phyloP scores from a whole-genome alignment of 2,888 invertebrate genomes.

The Spicauda simplicius region DNA sequence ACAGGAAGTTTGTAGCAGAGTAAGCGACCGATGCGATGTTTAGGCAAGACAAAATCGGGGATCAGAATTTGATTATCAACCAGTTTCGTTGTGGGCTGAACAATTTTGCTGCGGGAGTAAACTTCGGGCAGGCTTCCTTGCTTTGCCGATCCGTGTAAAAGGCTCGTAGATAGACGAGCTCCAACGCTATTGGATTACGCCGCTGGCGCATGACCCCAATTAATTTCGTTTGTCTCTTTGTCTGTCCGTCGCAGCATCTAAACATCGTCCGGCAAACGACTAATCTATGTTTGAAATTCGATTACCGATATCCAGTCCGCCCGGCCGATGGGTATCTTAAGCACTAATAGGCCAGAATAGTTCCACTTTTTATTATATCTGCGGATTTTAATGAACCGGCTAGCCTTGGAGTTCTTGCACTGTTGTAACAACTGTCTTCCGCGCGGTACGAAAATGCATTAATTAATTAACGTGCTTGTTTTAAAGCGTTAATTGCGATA shows the following conservation, averaged over 20 bases:
- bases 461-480: constrained; percentile 15
- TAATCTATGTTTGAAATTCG: constrained; percentile 70
- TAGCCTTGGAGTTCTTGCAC: constrained; percentile 42
- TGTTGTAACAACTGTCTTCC: constrained; percentile 45
- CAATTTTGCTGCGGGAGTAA: constrained; percentile 32
- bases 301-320: constrained; percentile 67
- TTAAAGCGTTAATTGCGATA: constrained; percentile 22
- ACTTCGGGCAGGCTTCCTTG: constrained; percentile 37
- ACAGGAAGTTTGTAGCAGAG: constrained; percentile 10
- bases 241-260: constrained; percentile 59
- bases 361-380: constrained; percentile 38
- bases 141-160: constrained; percentile 57
- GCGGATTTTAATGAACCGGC: constrained; percentile 44
- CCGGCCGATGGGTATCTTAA: constrained; percentile 14
- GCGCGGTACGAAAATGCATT: constrained; percentile 40
- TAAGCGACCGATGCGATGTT: constrained; percentile 1
- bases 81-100: constrained; percentile 32
- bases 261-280: constrained; percentile 66
- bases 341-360: constrained; percentile 21
- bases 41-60: constrained; percentile 19
- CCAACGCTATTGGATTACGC: constrained; percentile 71
- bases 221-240: constrained; percentile 82
- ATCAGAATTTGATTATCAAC: constrained; percentile 31
- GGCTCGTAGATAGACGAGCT: constrained; percentile 53
- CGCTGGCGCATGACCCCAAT: constrained; percentile 73